Evolutionary conservation across 2,888 invertebrate species (phyloP), one percentile per base, ranked within the genome.

Genomic region (Thalpophila matura): DNA sequence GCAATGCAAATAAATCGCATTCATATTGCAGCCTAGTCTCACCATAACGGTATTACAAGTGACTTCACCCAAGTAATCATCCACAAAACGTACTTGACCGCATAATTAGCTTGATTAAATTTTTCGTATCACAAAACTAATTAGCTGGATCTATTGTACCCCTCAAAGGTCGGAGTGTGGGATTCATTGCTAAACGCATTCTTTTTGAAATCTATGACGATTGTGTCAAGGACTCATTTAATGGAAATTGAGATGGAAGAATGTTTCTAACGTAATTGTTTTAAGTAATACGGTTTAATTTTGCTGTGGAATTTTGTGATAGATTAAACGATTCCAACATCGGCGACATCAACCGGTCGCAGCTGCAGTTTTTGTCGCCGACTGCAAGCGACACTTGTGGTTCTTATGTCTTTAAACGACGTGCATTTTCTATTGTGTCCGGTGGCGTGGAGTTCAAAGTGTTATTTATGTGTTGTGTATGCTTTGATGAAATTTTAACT

Each of bases 11-110:
- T 7, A 16, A 45, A 18, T 10, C 29, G 18, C 2, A 26, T 51
- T 31, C 35, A 10, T 14, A 14, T 38, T 20, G 20, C 56, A 33
- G 18, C 26, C 4, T 24, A 6, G 7, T 24, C 33, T 0, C 66
- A 64, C 38, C 24, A 27, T n/a, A 22, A 18, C 42, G 40, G 20
- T 24, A 40, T 24, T 12, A 26, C 50, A 62, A 38, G 53, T 60
- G 22, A 37, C 37, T 67, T 29, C 55, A 55, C 9, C 31, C 6
- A 69, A 63, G 67, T 69, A 73, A 67, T 29, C 45, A 60, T 40
- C 16, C 37, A 31, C 42, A 35, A 29, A 51, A 35, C 66, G 81
- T 72, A 65, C 79, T 79, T 79, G 79, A 81, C 79, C 79, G 69
- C 68, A 81, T 80, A 75, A 50, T 68, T 54, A 31, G 35, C 27